These are phyloP conservation scores for Temnothorax ravouxi DNA, from an alignment of 2,888 invertebrate species.

Conservation along the genomic window DNA sequence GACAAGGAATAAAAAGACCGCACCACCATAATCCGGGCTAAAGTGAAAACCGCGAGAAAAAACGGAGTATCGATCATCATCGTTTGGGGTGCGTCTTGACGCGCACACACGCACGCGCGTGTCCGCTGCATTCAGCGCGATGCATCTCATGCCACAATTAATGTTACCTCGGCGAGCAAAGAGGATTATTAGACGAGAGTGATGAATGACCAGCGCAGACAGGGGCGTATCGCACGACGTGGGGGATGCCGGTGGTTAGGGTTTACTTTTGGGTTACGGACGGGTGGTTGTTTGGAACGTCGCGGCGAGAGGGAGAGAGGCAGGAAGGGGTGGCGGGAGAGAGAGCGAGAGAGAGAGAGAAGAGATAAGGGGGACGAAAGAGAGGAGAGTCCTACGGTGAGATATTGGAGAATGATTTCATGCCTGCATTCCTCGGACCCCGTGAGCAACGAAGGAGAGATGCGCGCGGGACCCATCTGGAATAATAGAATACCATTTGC, in stretches of 20 bases:
- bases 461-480: constrained; percentile 81
- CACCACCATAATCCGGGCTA: constrained; percentile 39
- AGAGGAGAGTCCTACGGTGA: constrained; percentile 74
- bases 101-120: constrained; percentile 31
- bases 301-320: constrained; percentile 47
- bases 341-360: constrained; percentile 27
- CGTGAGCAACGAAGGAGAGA: constrained; percentile 67
- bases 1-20: constrained; percentile 43
- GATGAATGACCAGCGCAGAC: constrained; percentile 79
- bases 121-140: constrained; percentile 49
- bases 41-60: constrained; percentile 56
- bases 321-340: constrained; percentile 49
- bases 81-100: constrained; percentile 46
- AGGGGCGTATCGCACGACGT: constrained; percentile 60
- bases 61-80: constrained; percentile 49
- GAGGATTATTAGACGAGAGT: constrained; percentile 82
- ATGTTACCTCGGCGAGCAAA: constrained; percentile 75
- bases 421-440: constrained; percentile 80
- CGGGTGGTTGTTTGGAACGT: constrained; percentile 66
- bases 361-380: constrained; percentile 19
- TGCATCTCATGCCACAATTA: constrained; percentile 71
- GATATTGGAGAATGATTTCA: constrained; percentile 84
- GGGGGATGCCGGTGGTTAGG: constrained; percentile 71
- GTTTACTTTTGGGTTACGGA: constrained; percentile 69
- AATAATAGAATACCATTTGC: constrained; percentile 86